phyloP scores from a whole-genome alignment of 2,113 vertebrate genomes.

The Anser brachyrhynchus region DNA sequence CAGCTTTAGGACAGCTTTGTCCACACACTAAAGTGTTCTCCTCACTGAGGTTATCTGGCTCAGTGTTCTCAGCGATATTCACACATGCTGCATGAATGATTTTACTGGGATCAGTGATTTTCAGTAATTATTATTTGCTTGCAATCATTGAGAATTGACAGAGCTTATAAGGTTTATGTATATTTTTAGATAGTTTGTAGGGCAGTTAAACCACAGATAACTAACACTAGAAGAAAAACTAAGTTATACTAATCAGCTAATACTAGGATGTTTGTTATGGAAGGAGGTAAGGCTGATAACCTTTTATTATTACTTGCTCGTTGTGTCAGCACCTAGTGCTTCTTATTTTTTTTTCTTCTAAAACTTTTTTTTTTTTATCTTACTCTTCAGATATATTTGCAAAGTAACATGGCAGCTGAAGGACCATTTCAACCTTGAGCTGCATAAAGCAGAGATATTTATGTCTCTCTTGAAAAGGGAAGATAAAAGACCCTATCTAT shows the following conservation, averaged over 20 bases:
- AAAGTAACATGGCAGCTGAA: conserved; percentile 40
- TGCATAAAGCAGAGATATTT: conserved; percentile 38
- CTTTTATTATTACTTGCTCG: background rate
- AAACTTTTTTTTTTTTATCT: background rate
- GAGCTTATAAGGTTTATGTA: background rate
- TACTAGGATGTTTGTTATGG: background rate
- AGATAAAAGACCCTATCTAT: conserved; percentile 44
- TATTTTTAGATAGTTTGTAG: background rate
- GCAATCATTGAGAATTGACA: background rate
- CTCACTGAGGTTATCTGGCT: background rate
- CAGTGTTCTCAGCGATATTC: background rate
- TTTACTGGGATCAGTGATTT: background rate
- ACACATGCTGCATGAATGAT: background rate
- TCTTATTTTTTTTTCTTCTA: background rate
- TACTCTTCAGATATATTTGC: conserved; percentile 24
- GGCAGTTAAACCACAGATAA: background rate
- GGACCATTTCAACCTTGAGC: conserved; percentile 44
- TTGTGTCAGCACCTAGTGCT: background rate
- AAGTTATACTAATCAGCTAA: background rate
- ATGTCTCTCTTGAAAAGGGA: background rate
- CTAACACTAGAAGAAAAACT: background rate
- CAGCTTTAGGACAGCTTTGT: background rate
- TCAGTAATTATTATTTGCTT: background rate
- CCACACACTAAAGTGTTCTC: background rate
- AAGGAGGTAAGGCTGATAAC: background rate